A percentile compares a stretch with the other conserved stretches of the same genome.
Conservation (phyloP, 2,797 vertebrate genomes). For the Gymnopithys bicolor region DNA sequence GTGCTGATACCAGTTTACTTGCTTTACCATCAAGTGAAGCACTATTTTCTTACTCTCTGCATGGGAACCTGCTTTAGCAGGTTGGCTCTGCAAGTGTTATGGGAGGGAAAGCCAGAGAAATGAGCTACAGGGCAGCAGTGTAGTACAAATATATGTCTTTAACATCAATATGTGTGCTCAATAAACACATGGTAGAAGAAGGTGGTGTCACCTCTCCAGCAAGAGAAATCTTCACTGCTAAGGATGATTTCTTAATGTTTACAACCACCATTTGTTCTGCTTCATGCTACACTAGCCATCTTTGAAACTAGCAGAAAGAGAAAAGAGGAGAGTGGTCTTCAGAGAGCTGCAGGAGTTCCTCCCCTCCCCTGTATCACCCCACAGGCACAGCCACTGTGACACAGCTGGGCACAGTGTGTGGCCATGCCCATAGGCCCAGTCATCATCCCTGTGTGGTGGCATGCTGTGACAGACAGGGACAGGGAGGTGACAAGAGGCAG, state of each 20-base stretch:
- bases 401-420: neutral
- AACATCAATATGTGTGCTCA: neutral
- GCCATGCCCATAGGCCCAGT: neutral
- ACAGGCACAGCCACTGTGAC: rapidly evolving
- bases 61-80: neutral
- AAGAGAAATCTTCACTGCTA: neutral
- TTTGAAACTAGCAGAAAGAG: neutral
- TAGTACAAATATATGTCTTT: neutral
- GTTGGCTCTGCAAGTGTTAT: neutral
- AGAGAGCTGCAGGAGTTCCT: neutral
- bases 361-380: neutral
- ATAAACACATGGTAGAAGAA: neutral
- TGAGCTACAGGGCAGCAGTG: neutral
- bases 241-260: neutral
- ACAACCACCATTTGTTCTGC: neutral
- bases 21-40: constrained; percentile 18
- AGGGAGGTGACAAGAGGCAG: neutral
- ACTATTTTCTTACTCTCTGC: neutral
- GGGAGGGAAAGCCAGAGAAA: neutral
- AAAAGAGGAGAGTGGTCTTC: neutral
- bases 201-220: neutral
- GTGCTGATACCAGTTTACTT: neutral
- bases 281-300: neutral
- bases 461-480: neutral
- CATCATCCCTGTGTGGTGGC: rapidly evolving